Evolutionary conservation across 2,113 vertebrate species (phyloP).

Genomic region (Tinamus guttatus): DNA sequence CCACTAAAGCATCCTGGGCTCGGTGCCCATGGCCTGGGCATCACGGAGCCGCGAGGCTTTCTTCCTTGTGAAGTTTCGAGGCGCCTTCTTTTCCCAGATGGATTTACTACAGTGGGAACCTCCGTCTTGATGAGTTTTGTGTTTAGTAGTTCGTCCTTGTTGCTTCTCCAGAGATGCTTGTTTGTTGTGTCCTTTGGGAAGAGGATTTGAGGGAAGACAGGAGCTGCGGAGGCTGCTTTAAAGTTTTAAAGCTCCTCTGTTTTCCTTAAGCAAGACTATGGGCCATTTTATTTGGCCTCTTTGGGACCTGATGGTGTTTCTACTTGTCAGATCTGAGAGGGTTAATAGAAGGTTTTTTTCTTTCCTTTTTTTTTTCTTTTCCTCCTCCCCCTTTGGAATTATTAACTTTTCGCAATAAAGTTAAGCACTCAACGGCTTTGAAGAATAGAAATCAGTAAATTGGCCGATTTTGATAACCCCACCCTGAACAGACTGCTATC

Average conservation of each 20-base stretch:
- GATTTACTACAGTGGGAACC: not conserved
- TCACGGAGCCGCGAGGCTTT: not conserved
- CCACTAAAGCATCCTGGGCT: not conserved
- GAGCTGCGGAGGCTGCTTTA: not conserved
- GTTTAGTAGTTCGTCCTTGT: not conserved
- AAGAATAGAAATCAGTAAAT: conserved; percentile 32
- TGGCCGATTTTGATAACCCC: not conserved
- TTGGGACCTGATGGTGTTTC: not conserved
- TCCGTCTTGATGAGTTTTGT: not conserved
- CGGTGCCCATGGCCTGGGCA: not conserved
- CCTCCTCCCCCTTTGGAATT: not conserved
- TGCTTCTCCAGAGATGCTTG: not conserved
- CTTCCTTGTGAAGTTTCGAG: not conserved
- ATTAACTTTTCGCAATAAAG: not conserved
- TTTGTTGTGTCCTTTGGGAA: not conserved
- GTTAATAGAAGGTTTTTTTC: not conserved
- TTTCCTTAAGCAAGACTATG: not conserved
- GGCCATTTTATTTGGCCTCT: not conserved
- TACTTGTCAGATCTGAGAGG: not conserved
- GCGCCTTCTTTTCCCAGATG: not conserved
- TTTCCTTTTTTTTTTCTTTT: not conserved
- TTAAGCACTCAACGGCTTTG: not conserved
- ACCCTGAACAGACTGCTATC: not conserved
- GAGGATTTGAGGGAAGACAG: not conserved
- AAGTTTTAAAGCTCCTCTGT: not conserved